phyloP scores from a whole-genome alignment of 2,113 vertebrate genomes.

The Labeo catla region DNA sequence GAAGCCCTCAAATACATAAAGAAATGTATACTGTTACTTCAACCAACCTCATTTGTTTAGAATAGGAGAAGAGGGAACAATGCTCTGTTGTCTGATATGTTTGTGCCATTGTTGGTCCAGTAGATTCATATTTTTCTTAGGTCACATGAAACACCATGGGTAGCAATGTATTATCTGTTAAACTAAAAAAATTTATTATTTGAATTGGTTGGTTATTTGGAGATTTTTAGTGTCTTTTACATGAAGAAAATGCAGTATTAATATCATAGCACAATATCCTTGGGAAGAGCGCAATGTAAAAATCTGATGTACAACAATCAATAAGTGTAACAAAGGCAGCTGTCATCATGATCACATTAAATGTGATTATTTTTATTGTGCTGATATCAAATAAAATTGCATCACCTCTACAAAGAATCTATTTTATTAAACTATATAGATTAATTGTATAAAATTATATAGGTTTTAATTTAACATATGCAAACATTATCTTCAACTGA shows the following conservation, averaged over 20 bases:
- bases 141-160: neutral
- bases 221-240: neutral
- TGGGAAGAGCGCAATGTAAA: neutral
- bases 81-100: neutral
- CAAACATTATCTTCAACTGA: neutral
- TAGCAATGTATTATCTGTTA: neutral
- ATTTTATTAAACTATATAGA: neutral
- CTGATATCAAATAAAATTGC: slow-evolving; percentile 10
- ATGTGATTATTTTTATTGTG: neutral
- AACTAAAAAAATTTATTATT: neutral
- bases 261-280: neutral
- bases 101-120: neutral
- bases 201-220: neutral
- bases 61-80: neutral
- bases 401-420: neutral
- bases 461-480: neutral
- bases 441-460: neutral
- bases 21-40: neutral
- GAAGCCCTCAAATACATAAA: neutral
- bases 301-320: neutral
- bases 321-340: neutral
- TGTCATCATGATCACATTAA: neutral
- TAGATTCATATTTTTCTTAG: neutral
- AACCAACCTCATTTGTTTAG: neutral
- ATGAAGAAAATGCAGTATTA: neutral